These are phyloP conservation scores for Desoria tigrina DNA, from an alignment of 2,888 invertebrate species.

Conservation along the genomic window DNA sequence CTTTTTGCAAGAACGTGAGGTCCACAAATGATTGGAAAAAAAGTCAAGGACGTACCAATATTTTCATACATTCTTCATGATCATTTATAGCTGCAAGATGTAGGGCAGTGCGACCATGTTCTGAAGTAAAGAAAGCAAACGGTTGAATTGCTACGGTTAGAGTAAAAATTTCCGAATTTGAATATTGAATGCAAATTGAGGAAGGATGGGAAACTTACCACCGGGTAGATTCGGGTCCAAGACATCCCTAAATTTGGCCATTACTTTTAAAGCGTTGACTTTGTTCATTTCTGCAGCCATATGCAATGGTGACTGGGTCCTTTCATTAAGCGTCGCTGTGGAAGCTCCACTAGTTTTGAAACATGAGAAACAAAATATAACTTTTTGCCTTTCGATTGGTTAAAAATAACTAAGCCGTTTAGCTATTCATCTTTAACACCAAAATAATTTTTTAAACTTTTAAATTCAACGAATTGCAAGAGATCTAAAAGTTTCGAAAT, in stretches of 20 bases:
- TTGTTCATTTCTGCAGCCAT: slow-evolving; percentile 76
- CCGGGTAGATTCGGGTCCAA: slow-evolving; percentile 77
- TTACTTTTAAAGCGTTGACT: slow-evolving; percentile 68
- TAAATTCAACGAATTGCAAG: no score
- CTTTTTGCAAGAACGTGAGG: no score
- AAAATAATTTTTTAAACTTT: no score
- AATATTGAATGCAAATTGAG: background rate
- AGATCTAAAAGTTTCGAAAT: no score
- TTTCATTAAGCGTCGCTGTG: slow-evolving; percentile 71
- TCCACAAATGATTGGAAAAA: background rate
- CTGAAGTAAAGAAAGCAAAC: slow-evolving; percentile 57
- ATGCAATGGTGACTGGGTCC: slow-evolving; percentile 77
- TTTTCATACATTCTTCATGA: slow-evolving; percentile 76
- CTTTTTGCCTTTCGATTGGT: no score
- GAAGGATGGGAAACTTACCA: slow-evolving; percentile 58
- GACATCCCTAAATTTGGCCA: slow-evolving; percentile 68
- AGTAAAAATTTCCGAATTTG: background rate
- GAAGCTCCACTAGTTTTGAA: slow-evolving; percentile 72
- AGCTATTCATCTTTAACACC: no score
- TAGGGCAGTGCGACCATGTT: slow-evolving; percentile 65
- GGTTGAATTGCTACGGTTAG: background rate
- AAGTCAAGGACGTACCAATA: slow-evolving; percentile 65
- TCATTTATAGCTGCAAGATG: slow-evolving; percentile 84
- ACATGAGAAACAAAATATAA: no score
- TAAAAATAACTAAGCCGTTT: no score